Percentiles rank a stretch among this genome's conserved stretches.
These are phyloP conservation scores for Sisyra nigra DNA, from an alignment of 2,888 invertebrate species.

Conservation along the genomic window DNA sequence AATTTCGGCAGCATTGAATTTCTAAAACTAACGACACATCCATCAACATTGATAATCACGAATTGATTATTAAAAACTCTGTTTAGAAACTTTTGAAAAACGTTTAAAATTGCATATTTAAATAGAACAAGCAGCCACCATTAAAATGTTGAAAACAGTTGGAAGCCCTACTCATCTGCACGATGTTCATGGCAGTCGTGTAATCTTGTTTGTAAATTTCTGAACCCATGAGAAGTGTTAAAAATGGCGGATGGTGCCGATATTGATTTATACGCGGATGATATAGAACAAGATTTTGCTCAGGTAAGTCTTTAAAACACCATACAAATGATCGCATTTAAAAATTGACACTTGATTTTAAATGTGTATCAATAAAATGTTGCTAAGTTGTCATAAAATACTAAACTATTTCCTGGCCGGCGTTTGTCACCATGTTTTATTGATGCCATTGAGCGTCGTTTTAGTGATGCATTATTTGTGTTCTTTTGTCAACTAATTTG, in stretches of 20 bases:
- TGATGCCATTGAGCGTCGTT: no score
- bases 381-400: constrained; percentile 1
- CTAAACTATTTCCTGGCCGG: not conserved
- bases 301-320: constrained; percentile 33
- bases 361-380: not conserved
- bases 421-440: no score
- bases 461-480: not conserved
- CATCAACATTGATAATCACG: no score
- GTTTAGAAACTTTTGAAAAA: no score
- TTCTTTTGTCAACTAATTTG: not conserved
- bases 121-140: no score
- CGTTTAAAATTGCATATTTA: no score
- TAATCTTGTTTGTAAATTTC: constrained; percentile 10
- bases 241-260: constrained; percentile 91
- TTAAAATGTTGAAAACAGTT: no score
- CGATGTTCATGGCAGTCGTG: no score
- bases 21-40: no score
- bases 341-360: not conserved
- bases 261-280: constrained; percentile 93
- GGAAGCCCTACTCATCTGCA: no score
- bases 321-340: not conserved
- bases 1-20: no score
- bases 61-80: no score
- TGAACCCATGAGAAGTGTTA: constrained; percentile 4
- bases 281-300: constrained; percentile 88